phyloP scores from a whole-genome alignment of 2,113 vertebrate species.

The Climacteris rufus region DNA sequence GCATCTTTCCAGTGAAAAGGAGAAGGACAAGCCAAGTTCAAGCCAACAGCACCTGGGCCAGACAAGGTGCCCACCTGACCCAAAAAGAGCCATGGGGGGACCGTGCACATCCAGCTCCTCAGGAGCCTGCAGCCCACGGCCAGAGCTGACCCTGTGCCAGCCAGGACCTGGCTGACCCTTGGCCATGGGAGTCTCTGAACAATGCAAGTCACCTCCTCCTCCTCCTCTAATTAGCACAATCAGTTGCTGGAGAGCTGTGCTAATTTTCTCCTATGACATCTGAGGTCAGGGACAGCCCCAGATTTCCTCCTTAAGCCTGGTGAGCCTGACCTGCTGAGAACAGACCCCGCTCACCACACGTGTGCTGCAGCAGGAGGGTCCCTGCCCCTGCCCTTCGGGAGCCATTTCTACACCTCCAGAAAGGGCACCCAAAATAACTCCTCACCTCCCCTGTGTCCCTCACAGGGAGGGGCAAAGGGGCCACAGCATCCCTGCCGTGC shows the following conservation, averaged over 20 bases:
- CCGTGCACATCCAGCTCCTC: rapidly evolving
- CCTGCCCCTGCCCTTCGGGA: neutral
- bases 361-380: rapidly evolving
- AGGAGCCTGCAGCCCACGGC: rapidly evolving
- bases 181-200: neutral
- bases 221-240: neutral
- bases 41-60: neutral
- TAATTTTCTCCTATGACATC: neutral
- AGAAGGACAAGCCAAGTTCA: neutral
- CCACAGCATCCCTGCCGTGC: neutral
- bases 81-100: neutral
- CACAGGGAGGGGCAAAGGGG: neutral
- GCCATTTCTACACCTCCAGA: neutral
- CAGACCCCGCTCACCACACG: rapidly evolving
- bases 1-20: neutral
- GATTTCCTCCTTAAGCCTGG: neutral
- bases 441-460: neutral
- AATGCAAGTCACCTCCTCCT: neutral
- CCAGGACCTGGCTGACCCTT: neutral
- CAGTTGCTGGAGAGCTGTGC: neutral
- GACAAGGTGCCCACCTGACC: neutral
- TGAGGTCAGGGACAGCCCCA: neutral
- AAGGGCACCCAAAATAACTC: neutral
- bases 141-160: neutral
- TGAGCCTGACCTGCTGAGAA: neutral